Percentiles rank a stretch among this genome's conserved stretches.
phyloP scores from a whole-genome alignment of 1,140 invertebrate species.

The Zaprionus nigranus region DNA sequence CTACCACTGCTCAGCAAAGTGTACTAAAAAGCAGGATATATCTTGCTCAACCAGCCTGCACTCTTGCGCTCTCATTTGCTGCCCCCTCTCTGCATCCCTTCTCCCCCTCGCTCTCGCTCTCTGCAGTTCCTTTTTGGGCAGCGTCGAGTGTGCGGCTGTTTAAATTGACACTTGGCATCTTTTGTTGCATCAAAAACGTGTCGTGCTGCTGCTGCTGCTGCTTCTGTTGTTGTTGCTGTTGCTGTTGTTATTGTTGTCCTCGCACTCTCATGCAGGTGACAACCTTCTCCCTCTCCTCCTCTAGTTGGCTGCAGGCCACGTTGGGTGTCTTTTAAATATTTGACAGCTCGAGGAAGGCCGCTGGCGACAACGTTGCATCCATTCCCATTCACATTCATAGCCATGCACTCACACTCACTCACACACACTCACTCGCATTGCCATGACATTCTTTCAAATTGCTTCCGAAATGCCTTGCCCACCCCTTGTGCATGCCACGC shows the following conservation, averaged over 20 bases:
- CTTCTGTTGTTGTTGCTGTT: too few species aligned
- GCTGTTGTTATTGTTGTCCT: slow-evolving; percentile 17
- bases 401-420: neutral
- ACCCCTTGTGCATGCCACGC: neutral
- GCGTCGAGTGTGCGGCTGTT: slow-evolving; percentile 69
- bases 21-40: too few species aligned
- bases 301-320: slow-evolving; percentile 11
- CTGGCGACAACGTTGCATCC: slow-evolving; percentile 8
- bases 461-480: slow-evolving; percentile 58
- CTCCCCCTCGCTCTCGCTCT: slow-evolving; percentile 1
- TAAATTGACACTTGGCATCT: slow-evolving; percentile 83
- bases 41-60: too few species aligned
- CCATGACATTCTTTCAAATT: slow-evolving; percentile 61
- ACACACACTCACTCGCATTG: neutral
- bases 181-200: slow-evolving; percentile 81
- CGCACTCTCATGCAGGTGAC: slow-evolving; percentile 7
- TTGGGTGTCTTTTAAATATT: slow-evolving; percentile 29
- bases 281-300: slow-evolving; percentile 14
- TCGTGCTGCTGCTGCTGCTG: slow-evolving; percentile 23
- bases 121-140: slow-evolving; percentile 14
- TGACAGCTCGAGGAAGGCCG: slow-evolving; percentile 16
- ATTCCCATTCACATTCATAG: neutral
- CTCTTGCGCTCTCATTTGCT: too few species aligned
- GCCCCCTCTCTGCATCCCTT: too few species aligned
- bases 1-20: too few species aligned